Base-by-base conservation (phyloP, 1,140 invertebrate species). In the Pseudomyrmex cubaensis region DNA sequence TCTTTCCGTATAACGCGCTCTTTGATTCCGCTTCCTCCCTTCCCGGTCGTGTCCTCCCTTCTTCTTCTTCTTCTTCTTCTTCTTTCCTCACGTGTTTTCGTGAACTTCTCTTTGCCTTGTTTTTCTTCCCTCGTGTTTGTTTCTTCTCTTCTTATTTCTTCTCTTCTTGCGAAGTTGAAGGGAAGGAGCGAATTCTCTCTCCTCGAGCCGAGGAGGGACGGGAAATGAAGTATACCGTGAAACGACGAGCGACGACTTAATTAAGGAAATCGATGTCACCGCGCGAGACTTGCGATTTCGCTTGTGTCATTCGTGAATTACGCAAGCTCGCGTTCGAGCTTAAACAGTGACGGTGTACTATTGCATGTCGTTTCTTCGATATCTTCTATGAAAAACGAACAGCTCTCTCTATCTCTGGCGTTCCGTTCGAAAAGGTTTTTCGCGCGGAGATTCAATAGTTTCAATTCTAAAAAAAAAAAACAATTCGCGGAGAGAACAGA, bases 231-330 rank as follows among this genome's bases (percentile, higher is more conserved):
- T 7, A 20, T 35, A 52, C 7, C n/a, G 46, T 54, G n/a, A 69
- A 69, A 62, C 75, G 35, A 87, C 62, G 25, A 35, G 10, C 61
- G 35, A 73, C 56, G 80, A 57, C 56, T 87, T 76, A 78, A 87
- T 84, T 86, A 86, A 63, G 67, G 17, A 84, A 70, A 83, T 86
- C 66, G 67, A 73, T 83, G 59, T 59, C 17, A 13, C 25, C 46
- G 20, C 12, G 17, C 20, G 20, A 46, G 62, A 70, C 75, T 57
- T 35, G 35, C 35, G 35, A 35, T 35, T 35, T 35, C 35, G 5
- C 35, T 35, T 35, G 35, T 35, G 35, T 35, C 35, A 5, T 35
- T 35, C n/a, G n/a, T n/a, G n/a, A n/a, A n/a, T n/a, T n/a, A n/a
- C n/a, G n/a, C n/a, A n/a, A n/a, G n/a, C n/a, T n/a, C 5, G 35